phyloP scores from a whole-genome alignment of 92 coral and sea anemone species.

The Pocillopora grandis region DNA sequence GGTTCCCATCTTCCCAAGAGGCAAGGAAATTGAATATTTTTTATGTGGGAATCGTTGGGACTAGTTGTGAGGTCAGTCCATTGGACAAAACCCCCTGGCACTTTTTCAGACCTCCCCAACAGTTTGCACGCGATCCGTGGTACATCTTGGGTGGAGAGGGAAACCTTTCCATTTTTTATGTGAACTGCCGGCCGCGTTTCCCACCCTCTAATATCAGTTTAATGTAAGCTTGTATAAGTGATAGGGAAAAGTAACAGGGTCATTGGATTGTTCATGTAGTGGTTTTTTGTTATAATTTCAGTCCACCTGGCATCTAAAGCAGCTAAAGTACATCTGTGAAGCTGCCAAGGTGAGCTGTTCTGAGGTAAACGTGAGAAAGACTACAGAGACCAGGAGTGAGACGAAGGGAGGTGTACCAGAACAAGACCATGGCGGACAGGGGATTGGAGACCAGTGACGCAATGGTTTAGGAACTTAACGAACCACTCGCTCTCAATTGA shows the following conservation, averaged over 20 bases:
- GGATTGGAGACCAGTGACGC: not conserved
- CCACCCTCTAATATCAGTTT: too few relatives aligned
- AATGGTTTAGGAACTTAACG: not conserved
- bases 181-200: too few relatives aligned
- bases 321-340: constrained; percentile 16
- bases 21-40: too few relatives aligned
- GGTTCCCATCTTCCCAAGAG: too few relatives aligned
- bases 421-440: not conserved
- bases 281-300: not conserved
- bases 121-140: too few relatives aligned
- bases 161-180: too few relatives aligned
- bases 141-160: too few relatives aligned
- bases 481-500: not conserved
- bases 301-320: constrained; percentile 9
- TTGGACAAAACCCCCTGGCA: too few relatives aligned
- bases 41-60: too few relatives aligned
- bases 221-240: not conserved
- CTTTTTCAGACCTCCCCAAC: too few relatives aligned
- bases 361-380: not conserved
- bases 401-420: not conserved
- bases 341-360: constrained; percentile 14
- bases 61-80: too few relatives aligned
- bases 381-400: not conserved
- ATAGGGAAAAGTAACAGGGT: not conserved
- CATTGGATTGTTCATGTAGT: not conserved